Percentiles rank a stretch among this genome's conserved stretches.
Conservation (phyloP, 2,888 invertebrate genomes). For the Leucozona laternaria region DNA sequence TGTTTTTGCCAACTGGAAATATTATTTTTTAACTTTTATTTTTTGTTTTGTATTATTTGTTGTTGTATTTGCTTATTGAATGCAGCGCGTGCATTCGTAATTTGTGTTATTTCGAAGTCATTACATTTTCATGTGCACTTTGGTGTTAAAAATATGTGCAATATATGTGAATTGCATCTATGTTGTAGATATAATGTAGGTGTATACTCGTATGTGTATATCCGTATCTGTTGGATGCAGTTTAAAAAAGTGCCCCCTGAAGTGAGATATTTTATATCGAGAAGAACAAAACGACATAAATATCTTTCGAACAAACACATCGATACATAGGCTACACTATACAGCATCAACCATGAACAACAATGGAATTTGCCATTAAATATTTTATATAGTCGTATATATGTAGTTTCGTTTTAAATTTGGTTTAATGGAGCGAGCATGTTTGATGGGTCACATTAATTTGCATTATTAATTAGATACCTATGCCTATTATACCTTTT, state of each 20-base stretch:
- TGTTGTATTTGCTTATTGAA: slow-evolving; percentile 50
- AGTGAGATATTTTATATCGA: slow-evolving; percentile 15
- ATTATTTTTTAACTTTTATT: slow-evolving; percentile 29
- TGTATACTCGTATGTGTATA: not conserved
- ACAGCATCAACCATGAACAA: not conserved
- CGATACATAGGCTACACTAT: not conserved
- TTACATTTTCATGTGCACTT: slow-evolving; percentile 70
- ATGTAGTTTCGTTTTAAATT: slow-evolving; percentile 42
- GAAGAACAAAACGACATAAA: slow-evolving; percentile 8
- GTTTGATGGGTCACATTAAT: slow-evolving; percentile 65
- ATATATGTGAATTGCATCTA: slow-evolving; percentile 6
- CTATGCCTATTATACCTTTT: not conserved
- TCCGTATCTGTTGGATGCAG: slow-evolving; percentile 11
- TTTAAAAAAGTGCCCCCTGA: slow-evolving; percentile 6
- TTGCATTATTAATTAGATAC: slow-evolving; percentile 56
- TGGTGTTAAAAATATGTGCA: slow-evolving; percentile 40
- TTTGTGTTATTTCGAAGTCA: slow-evolving; percentile 66
- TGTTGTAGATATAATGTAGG: not conserved
- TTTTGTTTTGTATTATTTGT: not conserved
- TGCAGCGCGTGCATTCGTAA: slow-evolving; percentile 65
- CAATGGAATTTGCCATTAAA: slow-evolving; percentile 39
- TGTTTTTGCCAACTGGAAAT: slow-evolving; percentile 1
- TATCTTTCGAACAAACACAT: not conserved
- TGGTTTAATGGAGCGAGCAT: slow-evolving; percentile 62
- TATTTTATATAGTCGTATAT: slow-evolving; percentile 24